Evolutionary conservation across 2,113 vertebrate genomes (phyloP).

Genomic region (Xyliphius kryptos): DNA sequence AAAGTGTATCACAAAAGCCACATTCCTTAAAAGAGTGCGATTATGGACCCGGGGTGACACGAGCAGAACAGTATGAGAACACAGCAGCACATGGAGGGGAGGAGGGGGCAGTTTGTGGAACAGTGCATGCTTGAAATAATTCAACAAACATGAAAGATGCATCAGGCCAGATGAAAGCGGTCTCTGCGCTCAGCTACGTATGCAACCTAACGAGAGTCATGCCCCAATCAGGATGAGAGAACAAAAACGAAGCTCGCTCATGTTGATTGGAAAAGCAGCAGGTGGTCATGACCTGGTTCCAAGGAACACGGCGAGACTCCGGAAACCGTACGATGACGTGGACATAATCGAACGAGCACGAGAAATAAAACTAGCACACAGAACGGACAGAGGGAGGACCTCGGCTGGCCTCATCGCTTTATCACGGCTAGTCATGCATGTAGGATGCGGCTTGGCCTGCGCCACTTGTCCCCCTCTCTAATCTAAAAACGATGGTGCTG

Average conservation of each 20-base stretch:
- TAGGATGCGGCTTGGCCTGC: conserved; percentile 45
- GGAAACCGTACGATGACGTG: conserved; percentile 5
- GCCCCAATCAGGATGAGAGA: conserved; percentile 6
- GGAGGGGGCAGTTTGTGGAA: no score
- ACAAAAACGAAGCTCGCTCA: conserved; percentile 8
- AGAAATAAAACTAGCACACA: background rate
- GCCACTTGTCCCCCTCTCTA: conserved; percentile 24
- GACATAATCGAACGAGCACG: background rate
- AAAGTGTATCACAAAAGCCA: no score
- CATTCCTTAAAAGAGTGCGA: no score
- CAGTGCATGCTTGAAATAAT: conserved; percentile 30
- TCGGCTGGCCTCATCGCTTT: background rate
- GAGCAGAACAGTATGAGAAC: no score
- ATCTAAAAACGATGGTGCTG: no score
- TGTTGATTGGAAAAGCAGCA: conserved; percentile 14
- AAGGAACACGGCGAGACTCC: conserved; percentile 2
- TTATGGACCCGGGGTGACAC: no score
- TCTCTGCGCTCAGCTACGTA: background rate
- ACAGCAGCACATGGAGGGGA: no score
- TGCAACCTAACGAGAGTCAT: no score
- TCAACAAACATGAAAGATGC: background rate
- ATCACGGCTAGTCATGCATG: conserved; percentile 58
- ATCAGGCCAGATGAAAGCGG: conserved; percentile 1
- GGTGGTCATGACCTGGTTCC: conserved; percentile 24
- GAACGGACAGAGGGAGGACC: conserved; percentile 14